A percentile compares a stretch with the other conserved stretches of the same genome.
Conservation (phyloP, 1,140 invertebrate genomes). For the Cyphomyrmex costatus region DNA sequence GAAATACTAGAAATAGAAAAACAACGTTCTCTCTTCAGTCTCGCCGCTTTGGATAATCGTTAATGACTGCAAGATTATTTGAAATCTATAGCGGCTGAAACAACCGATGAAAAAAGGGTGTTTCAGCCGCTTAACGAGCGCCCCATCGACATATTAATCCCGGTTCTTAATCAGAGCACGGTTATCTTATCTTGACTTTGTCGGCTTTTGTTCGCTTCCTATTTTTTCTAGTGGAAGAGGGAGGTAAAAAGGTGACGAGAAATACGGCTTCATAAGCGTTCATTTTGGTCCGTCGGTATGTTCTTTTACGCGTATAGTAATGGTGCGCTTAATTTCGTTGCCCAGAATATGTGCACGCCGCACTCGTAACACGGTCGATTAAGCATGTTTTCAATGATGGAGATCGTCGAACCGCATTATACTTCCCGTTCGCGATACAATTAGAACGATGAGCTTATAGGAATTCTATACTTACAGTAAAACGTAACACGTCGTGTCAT, state of each 20-base stretch:
- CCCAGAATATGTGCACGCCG: not conserved
- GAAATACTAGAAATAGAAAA: not conserved
- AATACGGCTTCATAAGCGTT: not conserved
- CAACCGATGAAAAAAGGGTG: slow-evolving; percentile 1
- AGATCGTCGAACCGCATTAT: slow-evolving; percentile 4
- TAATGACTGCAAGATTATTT: slow-evolving; percentile 6
- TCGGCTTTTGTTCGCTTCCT: not conserved
- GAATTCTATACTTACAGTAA: not conserved
- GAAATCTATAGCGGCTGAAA: not conserved
- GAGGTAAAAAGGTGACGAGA: not conserved
- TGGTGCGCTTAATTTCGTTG: slow-evolving; percentile 25
- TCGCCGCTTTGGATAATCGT: not conserved
- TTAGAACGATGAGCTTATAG: slow-evolving; percentile 20
- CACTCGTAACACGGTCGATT: slow-evolving; percentile 40
- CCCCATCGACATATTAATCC: slow-evolving; percentile 4
- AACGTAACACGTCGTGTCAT: slow-evolving; percentile 19
- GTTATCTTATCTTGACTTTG: not conserved
- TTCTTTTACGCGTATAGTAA: slow-evolving; percentile 18
- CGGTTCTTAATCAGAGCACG: slow-evolving; percentile 3
- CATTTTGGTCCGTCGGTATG: not conserved
- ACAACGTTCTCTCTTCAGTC: not conserved
- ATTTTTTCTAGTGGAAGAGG: not conserved
- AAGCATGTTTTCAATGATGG: slow-evolving; percentile 33
- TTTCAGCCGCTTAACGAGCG: slow-evolving; percentile 28
- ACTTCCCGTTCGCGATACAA: slow-evolving; percentile 7